A percentile compares a stretch with the other conserved stretches of the same genome.
These are phyloP conservation scores for Lysandra bellargus DNA, from an alignment of 2,888 invertebrate genomes.

Conservation along the genomic window DNA sequence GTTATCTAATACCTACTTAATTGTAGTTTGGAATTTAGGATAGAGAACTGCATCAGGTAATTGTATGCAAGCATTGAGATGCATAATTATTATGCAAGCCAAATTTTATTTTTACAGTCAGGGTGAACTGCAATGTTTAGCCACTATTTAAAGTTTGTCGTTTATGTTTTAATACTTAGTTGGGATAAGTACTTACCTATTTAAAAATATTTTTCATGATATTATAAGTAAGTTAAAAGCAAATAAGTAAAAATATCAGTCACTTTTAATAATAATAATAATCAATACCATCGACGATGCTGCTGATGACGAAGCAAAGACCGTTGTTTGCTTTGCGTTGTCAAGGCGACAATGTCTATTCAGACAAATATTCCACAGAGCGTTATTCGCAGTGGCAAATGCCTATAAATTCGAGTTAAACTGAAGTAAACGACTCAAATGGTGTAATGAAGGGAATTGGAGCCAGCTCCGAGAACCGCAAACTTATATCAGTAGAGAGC, in stretches of 20 bases:
- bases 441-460: not conserved
- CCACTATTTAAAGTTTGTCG: not conserved
- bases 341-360: slow-evolving; percentile 36
- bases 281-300: not conserved
- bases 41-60: not conserved
- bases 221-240: too few relatives aligned
- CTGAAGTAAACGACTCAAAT: not conserved
- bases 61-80: not conserved
- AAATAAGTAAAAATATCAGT: too few relatives aligned
- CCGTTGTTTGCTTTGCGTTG: slow-evolving; percentile 34
- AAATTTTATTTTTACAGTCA: not conserved
- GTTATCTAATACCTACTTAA: not conserved
- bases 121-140: not conserved
- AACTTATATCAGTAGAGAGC: slow-evolving; percentile 11
- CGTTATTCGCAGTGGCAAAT: slow-evolving; percentile 21
- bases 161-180: not conserved
- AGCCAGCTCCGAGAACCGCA: not conserved
- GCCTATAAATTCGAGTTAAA: slow-evolving; percentile 10
- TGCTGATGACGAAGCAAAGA: not conserved
- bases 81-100: not conserved
- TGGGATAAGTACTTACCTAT: too few relatives aligned
- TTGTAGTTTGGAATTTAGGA: not conserved
- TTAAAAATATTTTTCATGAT: too few relatives aligned
- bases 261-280: not conserved
- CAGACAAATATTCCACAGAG: slow-evolving; percentile 24